Conservation (phyloP, 1,140 invertebrate species). For the Goniozus legneri region DNA sequence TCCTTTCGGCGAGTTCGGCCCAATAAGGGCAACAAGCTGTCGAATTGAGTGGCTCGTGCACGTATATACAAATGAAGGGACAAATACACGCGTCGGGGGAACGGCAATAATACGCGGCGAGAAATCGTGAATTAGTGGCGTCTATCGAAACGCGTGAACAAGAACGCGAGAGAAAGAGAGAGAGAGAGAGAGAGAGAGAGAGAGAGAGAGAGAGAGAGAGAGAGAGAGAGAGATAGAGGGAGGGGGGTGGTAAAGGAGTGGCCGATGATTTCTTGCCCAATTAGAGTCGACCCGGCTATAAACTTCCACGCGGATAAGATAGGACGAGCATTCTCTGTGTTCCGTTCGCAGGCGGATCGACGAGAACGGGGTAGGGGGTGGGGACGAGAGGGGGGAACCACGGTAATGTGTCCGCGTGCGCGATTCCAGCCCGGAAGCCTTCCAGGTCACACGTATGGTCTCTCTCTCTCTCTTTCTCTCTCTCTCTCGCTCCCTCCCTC, state of each 20-base stretch:
- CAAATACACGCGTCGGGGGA: slow-evolving; percentile 31
- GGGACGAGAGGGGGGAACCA: slow-evolving; percentile 14
- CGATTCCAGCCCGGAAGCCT: slow-evolving; percentile 38
- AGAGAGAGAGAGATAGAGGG: too few species aligned
- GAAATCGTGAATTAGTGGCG: slow-evolving; percentile 47
- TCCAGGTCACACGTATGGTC: slow-evolving; percentile 33
- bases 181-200: not conserved
- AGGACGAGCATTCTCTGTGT: slow-evolving; percentile 42
- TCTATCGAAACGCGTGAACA: slow-evolving; percentile 32
- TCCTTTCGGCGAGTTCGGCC: too few species aligned
- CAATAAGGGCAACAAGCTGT: too few species aligned
- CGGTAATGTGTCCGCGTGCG: slow-evolving; percentile 27
- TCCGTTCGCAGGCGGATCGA: slow-evolving; percentile 16
- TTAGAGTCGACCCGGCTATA: slow-evolving; percentile 54
- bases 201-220: slow-evolving; percentile 23
- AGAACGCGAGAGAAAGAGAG: not conserved
- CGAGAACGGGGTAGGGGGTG: not conserved
- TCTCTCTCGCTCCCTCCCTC: too few species aligned
- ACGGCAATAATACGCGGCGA: slow-evolving; percentile 27
- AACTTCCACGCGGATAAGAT: slow-evolving; percentile 53
- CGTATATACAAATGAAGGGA: slow-evolving; percentile 5
- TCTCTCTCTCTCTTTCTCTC: too few species aligned
- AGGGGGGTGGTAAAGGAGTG: slow-evolving; percentile 48
- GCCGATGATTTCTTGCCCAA: slow-evolving; percentile 53
- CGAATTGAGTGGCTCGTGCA: too few species aligned